Conservation (phyloP, 2,113 vertebrate species). For the Ceyx melanurus region DNA sequence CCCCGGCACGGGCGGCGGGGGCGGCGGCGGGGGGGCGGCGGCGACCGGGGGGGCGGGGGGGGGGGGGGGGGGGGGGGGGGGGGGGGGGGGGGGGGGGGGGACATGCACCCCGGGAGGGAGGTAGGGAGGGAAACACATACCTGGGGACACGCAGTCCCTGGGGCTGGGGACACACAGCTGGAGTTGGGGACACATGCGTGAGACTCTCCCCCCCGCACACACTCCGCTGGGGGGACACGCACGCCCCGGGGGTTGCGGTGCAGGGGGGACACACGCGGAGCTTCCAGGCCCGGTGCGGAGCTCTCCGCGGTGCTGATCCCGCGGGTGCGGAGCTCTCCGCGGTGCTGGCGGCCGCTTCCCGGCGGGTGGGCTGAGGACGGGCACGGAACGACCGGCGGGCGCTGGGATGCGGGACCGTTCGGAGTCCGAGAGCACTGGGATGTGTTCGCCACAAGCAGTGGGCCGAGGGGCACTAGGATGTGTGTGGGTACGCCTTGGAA, state of each 20-base stretch:
- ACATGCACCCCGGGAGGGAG: no score
- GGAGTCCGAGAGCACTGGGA: accelerated
- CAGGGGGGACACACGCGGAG: background rate
- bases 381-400: no score
- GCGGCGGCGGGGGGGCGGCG: slow-evolving; percentile 71
- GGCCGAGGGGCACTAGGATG: background rate
- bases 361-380: background rate
- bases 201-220: background rate
- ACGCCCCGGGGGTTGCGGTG: no score
- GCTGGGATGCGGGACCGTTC: accelerated
- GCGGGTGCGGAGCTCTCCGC: slow-evolving; percentile 34
- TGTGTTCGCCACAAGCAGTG: background rate
- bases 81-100: background rate
- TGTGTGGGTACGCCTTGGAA: accelerated
- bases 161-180: accelerated
- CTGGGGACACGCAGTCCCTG: background rate
- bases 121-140: accelerated
- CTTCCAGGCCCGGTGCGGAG: slow-evolving; percentile 5
- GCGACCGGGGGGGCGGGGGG: slow-evolving; percentile 46
- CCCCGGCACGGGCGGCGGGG: slow-evolving; percentile 11
- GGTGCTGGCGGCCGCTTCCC: slow-evolving; percentile 29
- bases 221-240: background rate
- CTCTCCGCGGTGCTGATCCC: slow-evolving; percentile 49
- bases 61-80: slow-evolving; percentile 67
- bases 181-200: accelerated